These are phyloP conservation scores for Allobates femoralis DNA, from an alignment of 2,797 vertebrate species.

Conservation along the genomic window DNA sequence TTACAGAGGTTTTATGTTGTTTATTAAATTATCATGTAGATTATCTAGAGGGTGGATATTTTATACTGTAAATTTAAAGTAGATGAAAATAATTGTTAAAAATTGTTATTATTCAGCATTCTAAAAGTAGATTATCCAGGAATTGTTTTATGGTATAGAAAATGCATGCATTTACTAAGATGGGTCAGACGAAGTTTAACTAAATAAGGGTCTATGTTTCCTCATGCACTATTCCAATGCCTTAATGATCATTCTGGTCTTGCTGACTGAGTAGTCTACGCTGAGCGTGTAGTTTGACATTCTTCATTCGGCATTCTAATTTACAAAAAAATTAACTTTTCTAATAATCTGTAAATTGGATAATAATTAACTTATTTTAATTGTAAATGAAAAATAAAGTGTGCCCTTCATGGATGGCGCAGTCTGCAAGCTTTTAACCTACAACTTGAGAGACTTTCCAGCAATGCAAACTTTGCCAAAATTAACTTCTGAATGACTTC, in stretches of 20 bases:
- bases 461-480: conserved; percentile 51
- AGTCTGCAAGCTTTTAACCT: conserved; percentile 49
- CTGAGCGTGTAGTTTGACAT: neutral
- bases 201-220: neutral
- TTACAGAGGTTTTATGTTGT: no score
- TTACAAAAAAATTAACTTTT: neutral
- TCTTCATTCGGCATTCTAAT: neutral
- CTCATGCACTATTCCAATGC: neutral
- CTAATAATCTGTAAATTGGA: neutral
- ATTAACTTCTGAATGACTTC: conserved; percentile 62
- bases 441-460: conserved; percentile 57
- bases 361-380: neutral
- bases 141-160: neutral
- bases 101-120: no score
- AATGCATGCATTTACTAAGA: neutral
- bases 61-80: no score
- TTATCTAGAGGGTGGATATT: no score
- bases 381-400: neutral
- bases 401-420: conserved; percentile 27
- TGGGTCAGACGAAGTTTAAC: neutral
- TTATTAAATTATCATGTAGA: no score
- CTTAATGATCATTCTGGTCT: neutral
- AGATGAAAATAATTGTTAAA: no score
- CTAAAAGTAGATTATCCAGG: neutral
- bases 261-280: neutral